phyloP scores from a whole-genome alignment of 1,140 invertebrate genomes.

The Dicyema japonicum region DNA sequence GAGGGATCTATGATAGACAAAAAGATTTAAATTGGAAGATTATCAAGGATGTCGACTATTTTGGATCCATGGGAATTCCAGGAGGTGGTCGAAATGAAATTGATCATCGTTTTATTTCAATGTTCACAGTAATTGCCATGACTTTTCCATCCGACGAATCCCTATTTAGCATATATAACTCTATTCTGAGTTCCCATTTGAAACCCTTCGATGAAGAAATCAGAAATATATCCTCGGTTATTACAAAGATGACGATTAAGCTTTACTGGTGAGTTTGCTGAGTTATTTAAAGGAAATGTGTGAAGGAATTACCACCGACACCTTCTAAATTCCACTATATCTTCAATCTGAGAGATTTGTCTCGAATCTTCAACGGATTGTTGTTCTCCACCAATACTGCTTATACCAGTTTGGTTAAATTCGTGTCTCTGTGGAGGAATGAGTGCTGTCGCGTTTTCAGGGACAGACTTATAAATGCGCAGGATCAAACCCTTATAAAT shows the following conservation, averaged over 20 bases:
- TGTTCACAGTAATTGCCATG: conserved; percentile 52
- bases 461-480: conserved; percentile 40
- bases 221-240: conserved; percentile 26
- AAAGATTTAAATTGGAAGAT: conserved; percentile 58
- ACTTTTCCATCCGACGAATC: conserved; percentile 34
- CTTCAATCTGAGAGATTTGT: conserved; percentile 58
- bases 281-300: not conserved
- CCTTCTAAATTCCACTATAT: conserved; percentile 70
- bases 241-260: conserved; percentile 40
- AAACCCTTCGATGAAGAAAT: conserved; percentile 30
- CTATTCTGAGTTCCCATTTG: conserved; percentile 41
- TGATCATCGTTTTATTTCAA: conserved; percentile 50
- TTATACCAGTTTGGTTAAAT: conserved; percentile 31
- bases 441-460: conserved; percentile 48
- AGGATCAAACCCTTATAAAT: conserved; percentile 19
- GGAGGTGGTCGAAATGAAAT: conserved; percentile 53
- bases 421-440: conserved; percentile 52
- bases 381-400: conserved; percentile 33
- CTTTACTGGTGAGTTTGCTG: conserved; percentile 32
- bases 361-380: conserved; percentile 40
- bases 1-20: conserved; percentile 50
- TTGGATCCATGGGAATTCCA: conserved; percentile 29
- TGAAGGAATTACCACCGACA: conserved; percentile 34
- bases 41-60: conserved; percentile 35
- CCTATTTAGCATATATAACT: conserved; percentile 25